Evolutionary conservation across 1,140 invertebrate genomes (phyloP).

Genomic region (Nasonia longicornis): DNA sequence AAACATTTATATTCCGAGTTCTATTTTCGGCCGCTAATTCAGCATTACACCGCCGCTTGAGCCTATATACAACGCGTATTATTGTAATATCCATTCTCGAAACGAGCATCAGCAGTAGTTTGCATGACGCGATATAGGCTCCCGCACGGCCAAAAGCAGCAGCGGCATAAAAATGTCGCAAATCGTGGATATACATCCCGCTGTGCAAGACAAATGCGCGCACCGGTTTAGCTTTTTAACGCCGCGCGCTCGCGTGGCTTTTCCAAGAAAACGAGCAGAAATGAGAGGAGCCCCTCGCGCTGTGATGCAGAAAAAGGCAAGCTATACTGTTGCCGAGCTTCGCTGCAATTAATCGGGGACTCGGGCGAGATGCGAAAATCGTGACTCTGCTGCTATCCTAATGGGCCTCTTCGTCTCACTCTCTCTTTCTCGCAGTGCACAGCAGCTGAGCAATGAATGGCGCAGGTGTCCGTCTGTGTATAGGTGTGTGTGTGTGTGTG

Average conservation of each 20-base stretch:
- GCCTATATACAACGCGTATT: too few species aligned
- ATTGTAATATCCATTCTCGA: too few species aligned
- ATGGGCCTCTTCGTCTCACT: slow-evolving; percentile 15
- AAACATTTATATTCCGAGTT: neutral
- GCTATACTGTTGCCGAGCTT: neutral
- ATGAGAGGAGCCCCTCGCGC: neutral
- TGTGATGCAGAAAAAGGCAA: neutral
- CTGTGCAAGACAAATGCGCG: neutral
- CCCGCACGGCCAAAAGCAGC: neutral
- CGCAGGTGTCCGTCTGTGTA: slow-evolving; percentile 13
- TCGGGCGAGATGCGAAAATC: slow-evolving; percentile 32
- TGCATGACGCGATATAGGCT: neutral
- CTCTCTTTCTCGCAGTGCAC: neutral
- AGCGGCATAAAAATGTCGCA: neutral
- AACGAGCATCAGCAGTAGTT: too few species aligned
- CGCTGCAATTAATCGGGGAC: slow-evolving; percentile 23
- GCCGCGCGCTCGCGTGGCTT: neutral
- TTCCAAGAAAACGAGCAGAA: slow-evolving; percentile 26
- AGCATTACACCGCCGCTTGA: neutral
- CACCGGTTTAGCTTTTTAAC: neutral
- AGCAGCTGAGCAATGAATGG: slow-evolving; percentile 17
- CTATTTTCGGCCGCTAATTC: neutral
- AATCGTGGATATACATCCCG: neutral
- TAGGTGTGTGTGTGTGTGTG: neutral
- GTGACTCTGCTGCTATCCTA: slow-evolving; percentile 32